Conservation (phyloP, 2,797 vertebrate genomes). For the Sebastes steindachneri region DNA sequence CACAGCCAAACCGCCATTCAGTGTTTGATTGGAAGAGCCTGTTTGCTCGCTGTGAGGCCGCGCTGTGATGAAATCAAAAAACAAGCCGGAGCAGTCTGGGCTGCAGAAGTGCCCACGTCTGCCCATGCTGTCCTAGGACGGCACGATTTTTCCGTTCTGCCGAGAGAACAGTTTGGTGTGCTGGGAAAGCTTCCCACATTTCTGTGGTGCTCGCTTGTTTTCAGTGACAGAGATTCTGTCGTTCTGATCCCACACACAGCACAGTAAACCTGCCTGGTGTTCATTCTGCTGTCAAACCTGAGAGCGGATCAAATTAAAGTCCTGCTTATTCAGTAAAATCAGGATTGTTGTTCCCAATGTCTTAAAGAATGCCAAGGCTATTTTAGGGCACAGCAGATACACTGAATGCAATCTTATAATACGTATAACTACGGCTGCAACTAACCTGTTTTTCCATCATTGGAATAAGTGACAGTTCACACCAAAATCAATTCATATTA, state of each 20-base stretch:
- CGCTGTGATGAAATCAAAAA: slow-evolving; percentile 41
- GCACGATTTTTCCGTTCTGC: slow-evolving; percentile 26
- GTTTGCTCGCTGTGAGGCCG: slow-evolving; percentile 38
- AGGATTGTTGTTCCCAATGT: not conserved
- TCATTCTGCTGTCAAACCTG: slow-evolving; percentile 15
- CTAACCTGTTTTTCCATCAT: not conserved
- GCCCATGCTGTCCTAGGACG: slow-evolving; percentile 50
- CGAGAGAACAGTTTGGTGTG: slow-evolving; percentile 54
- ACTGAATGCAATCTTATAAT: not conserved
- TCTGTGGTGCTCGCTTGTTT: slow-evolving; percentile 40
- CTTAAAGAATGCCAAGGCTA: not conserved
- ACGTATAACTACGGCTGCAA: not conserved
- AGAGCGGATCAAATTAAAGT: not conserved
- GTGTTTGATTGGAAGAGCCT: slow-evolving; percentile 52
- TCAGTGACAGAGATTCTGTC: slow-evolving; percentile 33
- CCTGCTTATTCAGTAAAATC: slow-evolving; percentile 8
- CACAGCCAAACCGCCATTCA: slow-evolving; percentile 58
- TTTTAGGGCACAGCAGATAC: not conserved
- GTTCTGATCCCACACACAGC: slow-evolving; percentile 48
- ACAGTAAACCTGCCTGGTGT: slow-evolving; percentile 24
- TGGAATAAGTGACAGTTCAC: not conserved
- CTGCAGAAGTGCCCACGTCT: slow-evolving; percentile 46
- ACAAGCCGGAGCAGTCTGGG: slow-evolving; percentile 44
- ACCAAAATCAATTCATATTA: not conserved
- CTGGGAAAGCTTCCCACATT: slow-evolving; percentile 50